Evolutionary conservation across 2,113 vertebrate genomes (phyloP).

Genomic region (Grus americana): DNA sequence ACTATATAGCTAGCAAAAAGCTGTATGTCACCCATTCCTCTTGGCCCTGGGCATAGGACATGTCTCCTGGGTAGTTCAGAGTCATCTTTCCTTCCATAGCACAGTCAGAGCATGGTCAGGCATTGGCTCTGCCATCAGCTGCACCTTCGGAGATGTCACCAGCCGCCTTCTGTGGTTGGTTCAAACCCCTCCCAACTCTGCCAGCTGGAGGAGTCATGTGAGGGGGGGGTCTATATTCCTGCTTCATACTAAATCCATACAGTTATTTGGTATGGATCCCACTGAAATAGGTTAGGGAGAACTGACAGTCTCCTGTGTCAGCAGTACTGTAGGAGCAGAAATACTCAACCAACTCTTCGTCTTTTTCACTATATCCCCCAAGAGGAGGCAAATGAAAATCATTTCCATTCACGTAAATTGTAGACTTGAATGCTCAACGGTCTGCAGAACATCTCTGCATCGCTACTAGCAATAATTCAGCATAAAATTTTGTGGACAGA

Average conservation of each 20-base stretch:
- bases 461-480: background rate
- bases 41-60: background rate
- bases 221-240: background rate
- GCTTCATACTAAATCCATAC: background rate
- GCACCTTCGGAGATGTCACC: background rate
- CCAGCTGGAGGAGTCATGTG: background rate
- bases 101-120: background rate
- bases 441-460: background rate
- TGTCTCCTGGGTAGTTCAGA: background rate
- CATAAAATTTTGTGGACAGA: background rate
- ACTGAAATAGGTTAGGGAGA: background rate
- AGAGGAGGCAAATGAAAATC: background rate
- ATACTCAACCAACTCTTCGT: background rate
- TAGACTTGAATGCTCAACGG: fast-evolving
- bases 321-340: background rate
- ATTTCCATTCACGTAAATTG: background rate
- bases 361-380: background rate
- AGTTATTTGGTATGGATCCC: background rate
- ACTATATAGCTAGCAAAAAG: background rate
- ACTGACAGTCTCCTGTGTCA: background rate
- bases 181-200: background rate
- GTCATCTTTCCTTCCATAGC: background rate
- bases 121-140: background rate
- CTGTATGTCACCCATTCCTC: background rate
- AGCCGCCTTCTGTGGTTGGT: background rate